Percentiles rank a stretch among this genome's conserved stretches.
phyloP scores from a whole-genome alignment of 2,888 invertebrate genomes.

The Caradrina clavipalpis region DNA sequence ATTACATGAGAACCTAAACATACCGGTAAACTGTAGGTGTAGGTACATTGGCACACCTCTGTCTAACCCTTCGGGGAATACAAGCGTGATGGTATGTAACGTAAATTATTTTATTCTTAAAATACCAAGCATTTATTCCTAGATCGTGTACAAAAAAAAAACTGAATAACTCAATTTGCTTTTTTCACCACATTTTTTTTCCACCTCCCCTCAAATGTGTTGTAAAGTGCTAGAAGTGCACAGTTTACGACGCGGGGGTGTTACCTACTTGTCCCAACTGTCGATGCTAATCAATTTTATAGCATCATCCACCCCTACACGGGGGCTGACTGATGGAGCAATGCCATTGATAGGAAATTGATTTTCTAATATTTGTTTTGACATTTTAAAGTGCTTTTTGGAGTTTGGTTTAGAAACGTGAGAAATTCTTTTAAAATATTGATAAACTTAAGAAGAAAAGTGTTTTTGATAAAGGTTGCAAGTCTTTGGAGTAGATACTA shows the following conservation, averaged over 20 bases:
- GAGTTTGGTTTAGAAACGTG: neutral
- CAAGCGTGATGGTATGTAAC: no score
- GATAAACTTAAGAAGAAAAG: no score
- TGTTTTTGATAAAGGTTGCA: no score
- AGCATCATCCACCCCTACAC: conserved; percentile 53
- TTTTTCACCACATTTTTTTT: conserved; percentile 28
- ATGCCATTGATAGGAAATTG: conserved; percentile 37
- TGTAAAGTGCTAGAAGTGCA: conserved; percentile 58
- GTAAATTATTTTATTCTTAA: no score
- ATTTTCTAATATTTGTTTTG: conserved; percentile 41
- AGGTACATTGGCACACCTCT: no score
- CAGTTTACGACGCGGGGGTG: conserved; percentile 58
- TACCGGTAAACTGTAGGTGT: no score
- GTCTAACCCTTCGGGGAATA: no score
- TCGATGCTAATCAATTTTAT: conserved; percentile 76
- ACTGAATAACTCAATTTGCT: conserved; percentile 8
- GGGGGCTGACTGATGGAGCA: conserved; percentile 18
- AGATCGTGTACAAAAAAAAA: no score
- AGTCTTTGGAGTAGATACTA: neutral
- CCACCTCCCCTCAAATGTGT: conserved; percentile 22
- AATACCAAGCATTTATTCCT: no score
- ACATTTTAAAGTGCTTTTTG: neutral
- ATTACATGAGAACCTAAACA: no score
- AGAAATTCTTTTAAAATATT: no score
- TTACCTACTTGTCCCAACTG: conserved; percentile 48